A percentile compares a stretch with the other conserved stretches of the same genome.
Evolutionary conservation across 2,888 invertebrate genomes (phyloP).

Genomic region (Lysandra bellargus): DNA sequence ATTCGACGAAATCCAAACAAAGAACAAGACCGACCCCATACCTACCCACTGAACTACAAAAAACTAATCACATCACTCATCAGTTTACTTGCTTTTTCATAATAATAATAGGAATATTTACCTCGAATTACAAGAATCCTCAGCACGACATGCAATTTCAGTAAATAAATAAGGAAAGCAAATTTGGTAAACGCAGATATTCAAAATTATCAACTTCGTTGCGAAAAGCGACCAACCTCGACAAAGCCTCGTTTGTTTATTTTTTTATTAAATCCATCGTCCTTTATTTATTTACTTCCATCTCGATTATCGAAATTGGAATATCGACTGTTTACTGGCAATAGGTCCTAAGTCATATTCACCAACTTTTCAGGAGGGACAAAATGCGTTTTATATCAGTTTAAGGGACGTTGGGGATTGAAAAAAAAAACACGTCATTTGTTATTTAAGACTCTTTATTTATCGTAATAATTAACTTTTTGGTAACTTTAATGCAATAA

Average conservation of each 20-base stretch:
- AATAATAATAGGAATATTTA: neutral
- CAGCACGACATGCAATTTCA: neutral
- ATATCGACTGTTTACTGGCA: no score
- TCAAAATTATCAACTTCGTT: neutral
- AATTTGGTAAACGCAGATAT: neutral
- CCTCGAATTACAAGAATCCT: neutral
- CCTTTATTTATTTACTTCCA: neutral
- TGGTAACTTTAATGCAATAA: no score
- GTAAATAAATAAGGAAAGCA: neutral
- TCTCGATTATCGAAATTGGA: neutral
- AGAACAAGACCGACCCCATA: neutral
- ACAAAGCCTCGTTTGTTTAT: conserved; percentile 24
- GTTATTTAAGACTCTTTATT: no score
- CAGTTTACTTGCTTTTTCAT: neutral
- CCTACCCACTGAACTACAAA: conserved; percentile 14
- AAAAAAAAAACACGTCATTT: no score
- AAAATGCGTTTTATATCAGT: no score
- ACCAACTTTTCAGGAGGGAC: no score
- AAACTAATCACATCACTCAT: neutral
- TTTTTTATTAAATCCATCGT: neutral
- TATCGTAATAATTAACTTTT: no score
- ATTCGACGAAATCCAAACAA: conserved; percentile 30
- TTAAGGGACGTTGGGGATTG: no score
- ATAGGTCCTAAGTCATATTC: no score
- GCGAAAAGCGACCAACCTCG: neutral